phyloP scores from a whole-genome alignment of 2,797 vertebrate genomes.

The Chloroceryle inda region DNA sequence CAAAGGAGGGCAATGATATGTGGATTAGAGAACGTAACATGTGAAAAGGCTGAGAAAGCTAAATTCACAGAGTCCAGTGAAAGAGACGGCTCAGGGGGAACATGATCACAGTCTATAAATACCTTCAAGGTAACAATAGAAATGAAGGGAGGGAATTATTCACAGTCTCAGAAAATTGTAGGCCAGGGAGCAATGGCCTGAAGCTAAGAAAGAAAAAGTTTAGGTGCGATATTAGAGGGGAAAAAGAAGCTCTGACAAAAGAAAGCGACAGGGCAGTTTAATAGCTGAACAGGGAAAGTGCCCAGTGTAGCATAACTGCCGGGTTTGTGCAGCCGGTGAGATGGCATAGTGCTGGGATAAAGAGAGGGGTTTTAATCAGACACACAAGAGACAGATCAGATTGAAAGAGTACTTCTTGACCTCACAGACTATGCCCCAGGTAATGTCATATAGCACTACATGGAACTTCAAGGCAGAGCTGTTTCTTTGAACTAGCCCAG shows the following conservation, averaged over 20 bases:
- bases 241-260: background rate
- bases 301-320: background rate
- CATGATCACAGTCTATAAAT: conserved; percentile 52
- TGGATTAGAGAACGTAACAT: background rate
- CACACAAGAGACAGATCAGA: background rate
- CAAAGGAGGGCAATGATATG: background rate
- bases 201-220: conserved; percentile 30
- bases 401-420: background rate
- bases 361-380: background rate
- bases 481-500: background rate
- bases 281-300: background rate
- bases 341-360: background rate
- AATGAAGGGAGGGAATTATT: conserved; percentile 53
- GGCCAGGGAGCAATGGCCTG: conserved; percentile 33
- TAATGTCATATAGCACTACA: background rate
- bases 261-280: background rate
- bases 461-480: background rate
- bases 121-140: conserved; percentile 63
- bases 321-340: background rate
- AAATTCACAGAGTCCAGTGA: background rate
- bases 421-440: background rate
- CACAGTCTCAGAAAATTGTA: conserved; percentile 47
- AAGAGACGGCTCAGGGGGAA: conserved; percentile 10
- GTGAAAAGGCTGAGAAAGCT: conserved; percentile 17
- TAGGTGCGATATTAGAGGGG: background rate